phyloP scores from a whole-genome alignment of 30 jellyfish, hydroid and myxozoan genomes.

The Haliclystus octoradiatus region DNA sequence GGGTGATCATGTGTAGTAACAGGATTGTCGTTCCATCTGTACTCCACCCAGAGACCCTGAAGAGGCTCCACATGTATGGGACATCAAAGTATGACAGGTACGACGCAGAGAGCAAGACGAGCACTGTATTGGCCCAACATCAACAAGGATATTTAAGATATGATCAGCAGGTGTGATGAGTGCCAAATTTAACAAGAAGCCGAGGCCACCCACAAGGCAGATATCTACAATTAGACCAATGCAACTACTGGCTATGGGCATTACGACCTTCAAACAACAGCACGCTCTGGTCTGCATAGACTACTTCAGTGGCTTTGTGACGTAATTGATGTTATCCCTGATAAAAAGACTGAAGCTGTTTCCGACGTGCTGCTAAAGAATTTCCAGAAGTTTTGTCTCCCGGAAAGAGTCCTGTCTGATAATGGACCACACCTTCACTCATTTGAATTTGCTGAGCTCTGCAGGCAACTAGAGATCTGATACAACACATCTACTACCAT shows the following conservation, averaged over 20 bases:
- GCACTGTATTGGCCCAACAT: conserved; percentile 19
- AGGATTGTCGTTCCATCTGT: conserved; percentile 1
- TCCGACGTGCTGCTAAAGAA: not conserved
- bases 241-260: conserved; percentile 1
- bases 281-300: conserved; percentile 5
- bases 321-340: not conserved
- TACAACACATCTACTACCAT: conserved; percentile 5
- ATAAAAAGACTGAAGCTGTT: not conserved
- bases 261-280: conserved; percentile 9
- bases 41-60: conserved; percentile 3
- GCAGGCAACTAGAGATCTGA: conserved; percentile 9
- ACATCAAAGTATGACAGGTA: conserved; percentile 9
- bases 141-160: not conserved
- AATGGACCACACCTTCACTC: conserved; percentile 5
- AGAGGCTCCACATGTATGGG: conserved; percentile 3
- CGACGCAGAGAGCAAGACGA: conserved; percentile 9
- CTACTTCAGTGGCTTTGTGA: conserved; percentile 1
- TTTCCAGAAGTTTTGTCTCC: conserved; percentile 6
- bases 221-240: conserved; percentile 6
- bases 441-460: not conserved
- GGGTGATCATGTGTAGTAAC: not conserved
- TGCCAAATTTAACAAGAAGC: conserved; percentile 17
- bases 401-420: conserved; percentile 9
- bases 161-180: conserved; percentile 3
- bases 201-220: conserved; percentile 5